phyloP scores from a whole-genome alignment of 2,888 invertebrate genomes.

The Eupithecia centaureata region DNA sequence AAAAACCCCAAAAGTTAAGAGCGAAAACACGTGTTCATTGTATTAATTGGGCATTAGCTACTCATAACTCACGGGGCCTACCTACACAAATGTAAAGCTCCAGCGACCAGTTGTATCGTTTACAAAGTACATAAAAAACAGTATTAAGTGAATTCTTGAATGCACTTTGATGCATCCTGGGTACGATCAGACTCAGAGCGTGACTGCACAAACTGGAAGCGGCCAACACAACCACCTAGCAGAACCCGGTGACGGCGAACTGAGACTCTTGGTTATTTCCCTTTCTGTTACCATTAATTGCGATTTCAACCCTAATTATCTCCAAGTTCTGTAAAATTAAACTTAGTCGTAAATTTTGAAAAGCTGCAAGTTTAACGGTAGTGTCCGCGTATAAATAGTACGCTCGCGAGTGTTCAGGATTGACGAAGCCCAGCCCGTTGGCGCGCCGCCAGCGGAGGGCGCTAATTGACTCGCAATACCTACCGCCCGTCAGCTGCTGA shows the following conservation, averaged over 20 bases:
- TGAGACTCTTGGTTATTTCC: neutral
- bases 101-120: neutral
- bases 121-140: neutral
- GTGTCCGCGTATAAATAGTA: constrained; percentile 24
- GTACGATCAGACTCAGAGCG: too few relatives aligned
- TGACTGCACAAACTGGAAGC: too few relatives aligned
- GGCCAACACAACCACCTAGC: too few relatives aligned
- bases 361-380: constrained; percentile 12
- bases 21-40: constrained; percentile 49
- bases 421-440: constrained; percentile 59
- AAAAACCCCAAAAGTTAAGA: constrained; percentile 40
- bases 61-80: constrained; percentile 58
- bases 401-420: constrained; percentile 47
- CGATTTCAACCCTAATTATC: neutral
- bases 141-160: neutral
- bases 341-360: neutral
- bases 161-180: neutral
- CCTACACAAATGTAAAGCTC: constrained; percentile 5
- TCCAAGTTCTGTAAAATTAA: neutral
- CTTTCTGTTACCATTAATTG: neutral
- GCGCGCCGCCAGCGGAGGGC: constrained; percentile 50
- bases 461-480: neutral
- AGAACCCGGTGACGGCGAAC: too few relatives aligned
- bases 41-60: constrained; percentile 63
- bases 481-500: neutral